These are phyloP conservation scores for Amblyornis subalaris DNA, from an alignment of 2,113 vertebrate genomes.

Conservation along the genomic window DNA sequence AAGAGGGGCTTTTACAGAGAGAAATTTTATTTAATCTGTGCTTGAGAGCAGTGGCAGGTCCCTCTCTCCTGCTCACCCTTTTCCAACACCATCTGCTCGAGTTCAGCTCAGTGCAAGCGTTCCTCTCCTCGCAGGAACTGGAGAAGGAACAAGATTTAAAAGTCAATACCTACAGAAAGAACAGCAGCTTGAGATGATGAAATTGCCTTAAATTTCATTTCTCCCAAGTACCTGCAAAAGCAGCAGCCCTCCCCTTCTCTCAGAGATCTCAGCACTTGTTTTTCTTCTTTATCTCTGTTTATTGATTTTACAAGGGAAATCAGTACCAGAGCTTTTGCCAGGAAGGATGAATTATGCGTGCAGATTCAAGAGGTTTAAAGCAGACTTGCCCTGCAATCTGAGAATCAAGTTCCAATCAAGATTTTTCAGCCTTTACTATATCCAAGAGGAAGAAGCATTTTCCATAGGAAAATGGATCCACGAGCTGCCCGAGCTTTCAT, in stretches of 20 bases:
- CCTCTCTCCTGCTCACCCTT: neutral
- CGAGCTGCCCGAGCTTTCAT: neutral
- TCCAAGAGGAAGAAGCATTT: neutral
- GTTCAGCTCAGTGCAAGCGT: neutral
- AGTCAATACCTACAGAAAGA: neutral
- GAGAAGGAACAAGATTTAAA: neutral
- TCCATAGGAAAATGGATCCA: neutral
- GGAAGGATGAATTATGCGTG: neutral
- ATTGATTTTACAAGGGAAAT: conserved; percentile 16
- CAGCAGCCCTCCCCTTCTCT: neutral
- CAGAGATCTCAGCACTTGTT: neutral
- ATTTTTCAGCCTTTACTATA: neutral
- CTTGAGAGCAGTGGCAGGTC: neutral
- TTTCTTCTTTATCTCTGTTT: neutral
- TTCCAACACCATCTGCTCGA: neutral
- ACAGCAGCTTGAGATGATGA: neutral
- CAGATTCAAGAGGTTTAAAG: neutral
- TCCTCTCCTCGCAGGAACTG: neutral
- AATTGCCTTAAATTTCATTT: neutral
- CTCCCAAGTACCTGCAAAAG: neutral
- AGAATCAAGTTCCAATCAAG: neutral
- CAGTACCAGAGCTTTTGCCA: neutral
- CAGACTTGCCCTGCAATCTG: neutral
- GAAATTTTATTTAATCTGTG: neutral
- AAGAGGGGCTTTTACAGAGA: neutral